These are phyloP conservation scores for silkworm (Bombyx mori) DNA, from an alignment of 1,140 invertebrate genomes.

Conservation along the genomic window DNA sequence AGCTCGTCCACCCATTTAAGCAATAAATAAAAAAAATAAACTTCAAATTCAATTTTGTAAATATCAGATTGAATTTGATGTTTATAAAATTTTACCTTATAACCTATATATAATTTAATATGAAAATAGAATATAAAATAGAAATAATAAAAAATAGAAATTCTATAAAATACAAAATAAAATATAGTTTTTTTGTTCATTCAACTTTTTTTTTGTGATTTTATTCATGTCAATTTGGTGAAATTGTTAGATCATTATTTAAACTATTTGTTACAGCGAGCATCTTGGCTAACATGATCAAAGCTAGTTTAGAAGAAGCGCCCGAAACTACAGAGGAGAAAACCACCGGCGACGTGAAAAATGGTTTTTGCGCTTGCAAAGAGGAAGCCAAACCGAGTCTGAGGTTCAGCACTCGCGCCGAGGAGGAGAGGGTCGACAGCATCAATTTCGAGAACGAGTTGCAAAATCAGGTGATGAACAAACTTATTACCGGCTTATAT, in stretches of 20 bases:
- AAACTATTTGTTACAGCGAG: constrained; percentile 28
- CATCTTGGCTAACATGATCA: constrained; percentile 42
- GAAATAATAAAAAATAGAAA: too few relatives aligned
- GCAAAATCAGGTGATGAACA: constrained; percentile 75
- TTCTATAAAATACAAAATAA: background rate
- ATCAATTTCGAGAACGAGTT: constrained; percentile 86
- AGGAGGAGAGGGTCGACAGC: constrained; percentile 75
- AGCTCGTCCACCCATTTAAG: too few relatives aligned
- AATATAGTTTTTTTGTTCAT: background rate
- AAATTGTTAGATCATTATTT: background rate
- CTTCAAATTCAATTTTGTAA: too few relatives aligned
- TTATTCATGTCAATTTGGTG: background rate
- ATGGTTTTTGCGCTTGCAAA: constrained; percentile 55
- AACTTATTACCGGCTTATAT: too few relatives aligned
- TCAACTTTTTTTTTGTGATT: background rate
- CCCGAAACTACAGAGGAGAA: constrained; percentile 23
- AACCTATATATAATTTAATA: too few relatives aligned
- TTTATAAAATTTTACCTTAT: too few relatives aligned
- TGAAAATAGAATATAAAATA: too few relatives aligned
- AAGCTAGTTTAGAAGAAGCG: constrained; percentile 32
- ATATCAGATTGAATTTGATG: too few relatives aligned
- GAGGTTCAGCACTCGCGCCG: constrained; percentile 61
- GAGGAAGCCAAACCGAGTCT: constrained; percentile 20
- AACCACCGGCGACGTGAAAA: constrained; percentile 27
- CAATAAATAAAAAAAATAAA: too few relatives aligned